phyloP scores from a whole-genome alignment of 2,888 invertebrate genomes.

The Ecliptopera silaceata region DNA sequence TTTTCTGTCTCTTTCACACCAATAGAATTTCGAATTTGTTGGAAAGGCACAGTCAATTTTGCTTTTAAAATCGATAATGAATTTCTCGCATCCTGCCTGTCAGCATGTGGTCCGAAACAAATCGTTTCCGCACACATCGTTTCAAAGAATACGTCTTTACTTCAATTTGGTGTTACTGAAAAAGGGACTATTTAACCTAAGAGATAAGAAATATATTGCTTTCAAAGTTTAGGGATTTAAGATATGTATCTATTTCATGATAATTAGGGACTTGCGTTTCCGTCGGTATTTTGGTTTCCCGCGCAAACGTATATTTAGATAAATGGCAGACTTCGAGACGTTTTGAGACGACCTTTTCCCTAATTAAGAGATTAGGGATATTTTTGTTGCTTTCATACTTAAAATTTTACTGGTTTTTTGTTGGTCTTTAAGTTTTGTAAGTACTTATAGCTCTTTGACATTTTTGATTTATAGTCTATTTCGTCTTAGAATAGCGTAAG shows the following conservation, averaged over 20 bases:
- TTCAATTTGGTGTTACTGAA: constrained; percentile 11
- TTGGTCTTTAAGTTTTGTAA: constrained; percentile 9
- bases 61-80: constrained; percentile 76
- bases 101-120: constrained; percentile 77
- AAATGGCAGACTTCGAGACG: constrained; percentile 51
- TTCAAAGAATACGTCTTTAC: constrained; percentile 17
- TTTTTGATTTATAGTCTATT: not conserved
- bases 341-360: constrained; percentile 36
- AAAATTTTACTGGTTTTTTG: constrained; percentile 18
- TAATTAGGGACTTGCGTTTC: constrained; percentile 71
- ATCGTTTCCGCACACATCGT: constrained; percentile 68
- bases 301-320: constrained; percentile 65
- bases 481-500: too few relatives aligned
- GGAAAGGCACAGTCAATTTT: constrained; percentile 43
- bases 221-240: constrained; percentile 34
- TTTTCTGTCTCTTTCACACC: constrained; percentile 42
- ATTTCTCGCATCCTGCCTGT: constrained; percentile 75
- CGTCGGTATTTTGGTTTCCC: constrained; percentile 71
- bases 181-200: not conserved
- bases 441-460: constrained; percentile 3
- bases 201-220: constrained; percentile 20
- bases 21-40: constrained; percentile 3
- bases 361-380: constrained; percentile 31
- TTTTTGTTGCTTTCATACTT: constrained; percentile 38
- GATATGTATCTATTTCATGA: constrained; percentile 34